A percentile compares a stretch with the other conserved stretches of the same genome.
Evolutionary conservation across 2,888 invertebrate genomes (phyloP).

Genomic region (Cancer borealis): DNA sequence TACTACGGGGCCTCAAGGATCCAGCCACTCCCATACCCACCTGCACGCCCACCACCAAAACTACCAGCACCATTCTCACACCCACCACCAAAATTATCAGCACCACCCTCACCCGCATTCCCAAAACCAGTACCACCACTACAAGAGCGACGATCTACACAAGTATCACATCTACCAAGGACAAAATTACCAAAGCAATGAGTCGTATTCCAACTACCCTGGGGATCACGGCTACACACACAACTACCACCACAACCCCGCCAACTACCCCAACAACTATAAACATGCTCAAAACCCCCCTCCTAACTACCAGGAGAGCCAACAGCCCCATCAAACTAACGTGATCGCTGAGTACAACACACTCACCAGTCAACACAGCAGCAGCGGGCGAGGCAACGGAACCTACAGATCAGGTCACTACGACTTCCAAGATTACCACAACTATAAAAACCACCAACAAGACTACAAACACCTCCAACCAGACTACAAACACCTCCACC

Average conservation of each 20-base stretch:
- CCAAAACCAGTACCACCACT: constrained; percentile 72
- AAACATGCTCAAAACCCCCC: constrained; percentile 53
- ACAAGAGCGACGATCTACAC: constrained; percentile 71
- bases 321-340: neutral
- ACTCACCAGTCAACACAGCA: constrained; percentile 57
- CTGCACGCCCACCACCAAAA: constrained; percentile 50
- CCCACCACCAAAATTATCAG: constrained; percentile 65
- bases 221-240: constrained; percentile 39
- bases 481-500: constrained; percentile 58
- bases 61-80: constrained; percentile 64
- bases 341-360: constrained; percentile 64
- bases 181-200: constrained; percentile 66
- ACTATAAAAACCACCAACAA: constrained; percentile 70
- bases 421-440: constrained; percentile 73
- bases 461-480: constrained; percentile 42
- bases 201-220: constrained; percentile 58
- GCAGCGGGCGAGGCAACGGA: constrained; percentile 51
- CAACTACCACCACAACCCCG: constrained; percentile 54
- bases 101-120: constrained; percentile 70
- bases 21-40: constrained; percentile 54
- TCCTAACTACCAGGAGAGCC: constrained; percentile 59
- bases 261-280: constrained; percentile 63
- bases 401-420: constrained; percentile 61
- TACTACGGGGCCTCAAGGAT: constrained; percentile 57
- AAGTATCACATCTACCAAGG: constrained; percentile 45